These are phyloP conservation scores for Oxyteleia sp. DNA, from an alignment of 2,888 invertebrate species.

Conservation along the genomic window DNA sequence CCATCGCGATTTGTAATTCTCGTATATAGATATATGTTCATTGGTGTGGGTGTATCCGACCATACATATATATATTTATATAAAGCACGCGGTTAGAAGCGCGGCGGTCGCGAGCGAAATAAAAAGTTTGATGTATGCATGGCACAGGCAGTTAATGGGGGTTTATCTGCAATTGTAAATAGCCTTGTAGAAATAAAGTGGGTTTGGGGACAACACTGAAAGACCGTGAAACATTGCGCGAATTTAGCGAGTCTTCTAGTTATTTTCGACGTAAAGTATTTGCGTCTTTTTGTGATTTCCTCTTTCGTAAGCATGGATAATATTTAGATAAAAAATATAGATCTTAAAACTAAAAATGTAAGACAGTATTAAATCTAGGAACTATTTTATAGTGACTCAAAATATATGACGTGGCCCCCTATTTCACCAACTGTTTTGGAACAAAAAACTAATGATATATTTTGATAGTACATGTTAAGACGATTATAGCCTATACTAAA, in stretches of 20 bases:
- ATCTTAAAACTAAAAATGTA: too few species aligned
- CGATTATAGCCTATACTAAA: too few species aligned
- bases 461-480: too few species aligned
- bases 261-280: slow-evolving; percentile 39
- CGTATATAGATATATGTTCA: background rate
- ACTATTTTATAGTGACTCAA: too few species aligned
- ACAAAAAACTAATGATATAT: too few species aligned
- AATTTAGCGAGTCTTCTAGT: slow-evolving; percentile 56
- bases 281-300: slow-evolving; percentile 31
- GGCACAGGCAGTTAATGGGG: slow-evolving; percentile 59
- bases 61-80: slow-evolving; percentile 18
- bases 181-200: slow-evolving; percentile 59
- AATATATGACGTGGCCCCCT: too few species aligned
- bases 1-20: slow-evolving; percentile 41
- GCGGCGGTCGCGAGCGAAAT: slow-evolving; percentile 39
- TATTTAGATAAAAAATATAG: too few species aligned
- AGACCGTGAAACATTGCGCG: slow-evolving; percentile 51
- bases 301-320: slow-evolving; percentile 1
- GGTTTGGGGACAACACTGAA: slow-evolving; percentile 43
- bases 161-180: slow-evolving; percentile 71
- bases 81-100: slow-evolving; percentile 43
- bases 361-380: too few species aligned
- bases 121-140: slow-evolving; percentile 66
- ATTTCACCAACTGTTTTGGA: too few species aligned
- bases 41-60: background rate